A percentile compares a stretch with the other conserved stretches of the same genome.
These are phyloP conservation scores for Acrocephalus arundinaceus DNA, from an alignment of 2,113 vertebrate genomes.

Conservation along the genomic window DNA sequence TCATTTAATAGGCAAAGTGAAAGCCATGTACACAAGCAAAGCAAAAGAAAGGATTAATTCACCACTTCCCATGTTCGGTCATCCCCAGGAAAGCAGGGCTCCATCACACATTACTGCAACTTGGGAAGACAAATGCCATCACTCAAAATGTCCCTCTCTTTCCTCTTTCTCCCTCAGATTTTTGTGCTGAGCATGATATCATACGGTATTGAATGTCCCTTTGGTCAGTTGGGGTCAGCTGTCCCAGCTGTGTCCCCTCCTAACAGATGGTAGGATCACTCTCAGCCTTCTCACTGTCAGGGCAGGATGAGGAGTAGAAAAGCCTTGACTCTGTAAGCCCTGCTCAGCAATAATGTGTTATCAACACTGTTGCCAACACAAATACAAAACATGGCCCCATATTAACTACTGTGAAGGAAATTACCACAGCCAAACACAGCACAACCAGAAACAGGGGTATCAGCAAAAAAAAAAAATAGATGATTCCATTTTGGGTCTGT, in stretches of 20 bases:
- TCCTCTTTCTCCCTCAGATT: background rate
- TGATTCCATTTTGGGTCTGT: background rate
- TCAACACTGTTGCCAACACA: background rate
- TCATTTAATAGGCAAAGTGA: background rate
- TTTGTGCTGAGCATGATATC: background rate
- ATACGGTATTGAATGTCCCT: fast-evolving
- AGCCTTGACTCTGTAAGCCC: background rate
- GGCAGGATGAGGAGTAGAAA: background rate
- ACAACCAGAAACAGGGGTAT: background rate
- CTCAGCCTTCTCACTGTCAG: background rate
- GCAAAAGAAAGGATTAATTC: background rate
- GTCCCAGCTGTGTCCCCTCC: background rate
- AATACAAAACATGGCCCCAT: background rate
- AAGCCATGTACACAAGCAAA: background rate
- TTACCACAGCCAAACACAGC: background rate
- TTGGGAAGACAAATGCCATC: background rate
- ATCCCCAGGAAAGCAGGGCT: background rate
- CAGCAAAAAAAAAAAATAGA: background rate
- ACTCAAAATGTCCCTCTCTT: background rate
- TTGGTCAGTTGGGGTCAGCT: background rate
- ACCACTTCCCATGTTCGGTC: background rate
- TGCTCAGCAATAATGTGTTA: background rate
- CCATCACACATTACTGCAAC: no score
- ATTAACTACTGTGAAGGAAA: background rate
- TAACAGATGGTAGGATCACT: background rate